These are phyloP conservation scores for Oscheius onirici DNA, from an alignment of 2,888 invertebrate species.

Conservation along the genomic window DNA sequence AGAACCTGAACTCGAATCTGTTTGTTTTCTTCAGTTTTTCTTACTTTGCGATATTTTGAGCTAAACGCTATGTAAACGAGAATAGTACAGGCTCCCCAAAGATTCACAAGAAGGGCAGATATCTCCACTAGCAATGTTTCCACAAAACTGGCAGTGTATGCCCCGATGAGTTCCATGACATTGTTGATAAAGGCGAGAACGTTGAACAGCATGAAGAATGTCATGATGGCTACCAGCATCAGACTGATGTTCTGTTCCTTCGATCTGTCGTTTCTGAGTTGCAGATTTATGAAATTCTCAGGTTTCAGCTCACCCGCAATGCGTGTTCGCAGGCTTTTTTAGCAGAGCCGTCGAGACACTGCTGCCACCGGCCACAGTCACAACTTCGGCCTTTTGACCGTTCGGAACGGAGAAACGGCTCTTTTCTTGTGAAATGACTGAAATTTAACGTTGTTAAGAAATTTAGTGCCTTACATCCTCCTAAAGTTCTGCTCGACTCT, in stretches of 20 bases:
- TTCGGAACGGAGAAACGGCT: neutral
- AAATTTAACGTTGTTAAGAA: neutral
- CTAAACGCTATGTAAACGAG: conserved; percentile 26
- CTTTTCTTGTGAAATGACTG: conserved; percentile 15
- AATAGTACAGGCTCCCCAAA: conserved; percentile 25
- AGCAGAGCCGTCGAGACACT: conserved; percentile 16
- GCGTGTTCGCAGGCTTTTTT: conserved; percentile 10
- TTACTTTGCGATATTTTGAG: conserved; percentile 18
- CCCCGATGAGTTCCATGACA: conserved; percentile 58
- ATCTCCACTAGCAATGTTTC: conserved; percentile 60
- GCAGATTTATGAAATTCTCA: neutral
- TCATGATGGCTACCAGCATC: conserved; percentile 67
- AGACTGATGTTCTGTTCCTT: conserved; percentile 64
- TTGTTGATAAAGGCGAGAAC: conserved; percentile 66
- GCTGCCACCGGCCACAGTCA: neutral
- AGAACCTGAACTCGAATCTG: neutral
- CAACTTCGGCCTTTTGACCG: neutral
- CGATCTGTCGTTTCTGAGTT: conserved; percentile 16
- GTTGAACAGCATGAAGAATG: conserved; percentile 66
- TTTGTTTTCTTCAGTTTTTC: neutral
- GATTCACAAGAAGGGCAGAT: conserved; percentile 16
- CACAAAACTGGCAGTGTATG: conserved; percentile 34
- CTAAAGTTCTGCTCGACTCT: conserved; percentile 11
- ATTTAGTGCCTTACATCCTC: conserved; percentile 3
- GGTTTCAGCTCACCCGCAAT: conserved; percentile 9